Conservation (phyloP, 2,888 invertebrate species). For the Formica aserva region DNA sequence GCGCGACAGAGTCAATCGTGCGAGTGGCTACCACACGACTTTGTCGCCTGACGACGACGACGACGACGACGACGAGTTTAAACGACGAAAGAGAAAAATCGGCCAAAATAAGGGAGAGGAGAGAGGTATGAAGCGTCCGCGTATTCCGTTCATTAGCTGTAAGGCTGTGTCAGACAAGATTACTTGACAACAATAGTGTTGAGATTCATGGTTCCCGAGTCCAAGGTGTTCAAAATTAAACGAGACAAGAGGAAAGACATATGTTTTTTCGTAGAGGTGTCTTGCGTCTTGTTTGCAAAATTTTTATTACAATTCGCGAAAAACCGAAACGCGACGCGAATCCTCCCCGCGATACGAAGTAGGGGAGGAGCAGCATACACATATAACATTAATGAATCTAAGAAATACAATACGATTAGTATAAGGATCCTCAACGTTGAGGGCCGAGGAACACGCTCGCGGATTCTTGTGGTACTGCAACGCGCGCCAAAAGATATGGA, state of each 20-base stretch:
- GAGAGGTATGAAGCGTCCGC: conserved; percentile 47
- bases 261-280: conserved; percentile 7
- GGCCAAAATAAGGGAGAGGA: conserved; percentile 27
- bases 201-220: conserved; percentile 26
- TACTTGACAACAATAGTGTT: conserved; percentile 12
- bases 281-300: conserved; percentile 38
- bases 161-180: conserved; percentile 39
- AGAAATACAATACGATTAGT: conserved; percentile 61
- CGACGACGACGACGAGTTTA: conserved; percentile 13
- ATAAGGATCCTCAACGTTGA: conserved; percentile 61
- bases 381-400: conserved; percentile 59
- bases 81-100: conserved; percentile 16
- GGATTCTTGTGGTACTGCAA: conserved; percentile 40
- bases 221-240: conserved; percentile 44
- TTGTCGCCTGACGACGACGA: conserved; percentile 22
- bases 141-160: conserved; percentile 56
- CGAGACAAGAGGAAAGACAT: not conserved
- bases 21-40: conserved; percentile 20
- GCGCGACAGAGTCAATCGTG: conserved; percentile 38
- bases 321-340: conserved; percentile 15
- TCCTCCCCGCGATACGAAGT: not conserved
- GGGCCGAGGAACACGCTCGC: conserved; percentile 58
- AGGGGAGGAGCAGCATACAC: conserved; percentile 16
- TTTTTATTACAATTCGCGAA: conserved; percentile 1
- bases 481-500: conserved; percentile 45